A percentile compares a stretch with the other conserved stretches of the same genome.
Evolutionary conservation across 1,140 invertebrate genomes (phyloP).

Genomic region (Triops cancriformis): DNA sequence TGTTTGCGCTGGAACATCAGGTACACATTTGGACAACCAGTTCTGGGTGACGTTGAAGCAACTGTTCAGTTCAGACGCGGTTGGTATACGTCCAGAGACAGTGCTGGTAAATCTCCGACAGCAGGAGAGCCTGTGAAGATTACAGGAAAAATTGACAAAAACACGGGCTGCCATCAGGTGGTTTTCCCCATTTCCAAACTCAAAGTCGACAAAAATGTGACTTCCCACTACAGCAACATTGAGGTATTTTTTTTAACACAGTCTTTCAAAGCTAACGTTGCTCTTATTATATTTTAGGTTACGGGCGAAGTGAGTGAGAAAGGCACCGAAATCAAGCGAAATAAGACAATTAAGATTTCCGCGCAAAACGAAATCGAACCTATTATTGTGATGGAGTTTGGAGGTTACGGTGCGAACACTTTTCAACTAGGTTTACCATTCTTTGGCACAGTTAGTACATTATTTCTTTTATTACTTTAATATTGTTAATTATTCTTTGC

Average conservation of each 20-base stretch:
- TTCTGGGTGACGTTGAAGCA: constrained; percentile 26
- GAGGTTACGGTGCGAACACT: not conserved
- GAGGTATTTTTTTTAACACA: not conserved
- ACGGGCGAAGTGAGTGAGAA: constrained; percentile 48
- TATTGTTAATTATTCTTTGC: no score
- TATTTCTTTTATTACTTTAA: no score
- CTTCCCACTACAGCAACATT: not conserved
- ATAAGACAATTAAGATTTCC: constrained; percentile 39
- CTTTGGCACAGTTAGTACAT: constrained; percentile 47
- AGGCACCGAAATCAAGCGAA: constrained; percentile 52
- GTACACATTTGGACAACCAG: constrained; percentile 34
- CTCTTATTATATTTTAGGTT: not conserved
- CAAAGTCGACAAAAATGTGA: not conserved
- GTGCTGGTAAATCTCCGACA: not conserved
- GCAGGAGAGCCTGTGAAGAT: not conserved
- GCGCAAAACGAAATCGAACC: not conserved
- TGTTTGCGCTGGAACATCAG: constrained; percentile 8
- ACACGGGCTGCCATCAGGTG: not conserved
- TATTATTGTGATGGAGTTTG: not conserved
- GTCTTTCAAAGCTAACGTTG: not conserved
- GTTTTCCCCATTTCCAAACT: not conserved
- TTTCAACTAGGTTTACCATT: constrained; percentile 52
- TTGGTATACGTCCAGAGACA: not conserved
- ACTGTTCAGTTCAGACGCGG: constrained; percentile 16
- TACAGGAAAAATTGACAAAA: not conserved